Evolutionary conservation across 2,113 vertebrate genomes (phyloP).

Genomic region (Donacobius atricapilla): DNA sequence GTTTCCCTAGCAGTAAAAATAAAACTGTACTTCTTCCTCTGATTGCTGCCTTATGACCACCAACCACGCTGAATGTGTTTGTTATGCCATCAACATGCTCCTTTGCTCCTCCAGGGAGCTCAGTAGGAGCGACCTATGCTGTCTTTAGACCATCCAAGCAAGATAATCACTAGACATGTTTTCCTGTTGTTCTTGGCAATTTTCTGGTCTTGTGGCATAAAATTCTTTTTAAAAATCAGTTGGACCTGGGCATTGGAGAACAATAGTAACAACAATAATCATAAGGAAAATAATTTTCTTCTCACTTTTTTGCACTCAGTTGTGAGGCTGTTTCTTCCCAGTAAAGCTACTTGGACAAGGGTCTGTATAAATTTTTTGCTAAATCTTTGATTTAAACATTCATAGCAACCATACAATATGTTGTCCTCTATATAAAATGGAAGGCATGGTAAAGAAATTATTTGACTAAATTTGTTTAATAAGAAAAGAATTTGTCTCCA

Average conservation of each 20-base stretch:
- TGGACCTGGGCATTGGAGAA: neutral
- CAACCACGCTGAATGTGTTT: neutral
- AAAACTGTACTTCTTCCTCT: neutral
- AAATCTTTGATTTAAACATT: neutral
- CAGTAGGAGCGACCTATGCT: neutral
- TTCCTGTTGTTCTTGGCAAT: neutral
- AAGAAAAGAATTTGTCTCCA: neutral
- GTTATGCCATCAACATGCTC: neutral
- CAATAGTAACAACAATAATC: neutral
- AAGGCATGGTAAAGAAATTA: neutral
- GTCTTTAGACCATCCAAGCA: neutral
- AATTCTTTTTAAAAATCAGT: neutral
- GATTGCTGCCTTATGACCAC: neutral
- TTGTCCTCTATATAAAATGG: neutral
- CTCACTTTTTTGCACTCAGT: neutral
- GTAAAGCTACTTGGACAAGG: neutral
- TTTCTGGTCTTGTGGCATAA: neutral
- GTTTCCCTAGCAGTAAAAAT: neutral
- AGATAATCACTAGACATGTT: neutral
- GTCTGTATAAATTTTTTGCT: neutral
- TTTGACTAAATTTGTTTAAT: neutral
- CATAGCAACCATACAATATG: neutral
- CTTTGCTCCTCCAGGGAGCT: neutral
- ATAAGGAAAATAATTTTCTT: neutral
- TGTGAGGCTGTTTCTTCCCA: neutral